These are phyloP conservation scores for Lucinisca nassula DNA, from an alignment of 2,888 invertebrate genomes.

Conservation along the genomic window DNA sequence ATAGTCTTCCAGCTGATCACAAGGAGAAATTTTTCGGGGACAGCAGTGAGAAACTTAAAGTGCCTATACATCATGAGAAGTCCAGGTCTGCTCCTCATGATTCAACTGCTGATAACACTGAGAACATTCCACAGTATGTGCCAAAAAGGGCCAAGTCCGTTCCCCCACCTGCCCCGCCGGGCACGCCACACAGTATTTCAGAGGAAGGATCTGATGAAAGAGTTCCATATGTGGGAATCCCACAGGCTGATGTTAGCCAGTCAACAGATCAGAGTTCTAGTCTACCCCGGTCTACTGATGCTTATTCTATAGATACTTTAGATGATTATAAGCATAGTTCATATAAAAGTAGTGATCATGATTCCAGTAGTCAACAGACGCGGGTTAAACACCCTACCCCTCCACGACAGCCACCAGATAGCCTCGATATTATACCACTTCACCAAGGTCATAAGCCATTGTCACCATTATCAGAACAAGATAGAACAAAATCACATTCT, in stretches of 20 bases:
- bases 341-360: background rate
- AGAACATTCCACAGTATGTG: background rate
- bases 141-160: slow-evolving; percentile 9
- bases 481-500: background rate
- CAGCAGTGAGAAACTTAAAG: background rate
- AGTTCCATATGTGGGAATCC: background rate
- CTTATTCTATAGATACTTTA: background rate
- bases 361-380: background rate
- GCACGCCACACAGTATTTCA: slow-evolving; percentile 59
- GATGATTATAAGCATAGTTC: background rate
- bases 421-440: background rate
- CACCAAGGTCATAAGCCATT: background rate
- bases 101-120: background rate
- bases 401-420: background rate
- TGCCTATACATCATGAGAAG: slow-evolving; percentile 52
- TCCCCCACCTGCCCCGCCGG: slow-evolving; percentile 65
- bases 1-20: slow-evolving; percentile 61
- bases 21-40: slow-evolving; percentile 1
- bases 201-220: slow-evolving; percentile 41
- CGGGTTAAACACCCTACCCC: background rate
- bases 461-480: background rate
- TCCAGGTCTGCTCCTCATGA: slow-evolving; percentile 61
- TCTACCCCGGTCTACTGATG: background rate
- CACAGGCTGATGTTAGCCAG: background rate
- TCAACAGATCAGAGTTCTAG: background rate